A percentile compares a stretch with the other conserved stretches of the same genome.
Evolutionary conservation across 2,888 invertebrate genomes (phyloP).

Genomic region (Netelia melanura): DNA sequence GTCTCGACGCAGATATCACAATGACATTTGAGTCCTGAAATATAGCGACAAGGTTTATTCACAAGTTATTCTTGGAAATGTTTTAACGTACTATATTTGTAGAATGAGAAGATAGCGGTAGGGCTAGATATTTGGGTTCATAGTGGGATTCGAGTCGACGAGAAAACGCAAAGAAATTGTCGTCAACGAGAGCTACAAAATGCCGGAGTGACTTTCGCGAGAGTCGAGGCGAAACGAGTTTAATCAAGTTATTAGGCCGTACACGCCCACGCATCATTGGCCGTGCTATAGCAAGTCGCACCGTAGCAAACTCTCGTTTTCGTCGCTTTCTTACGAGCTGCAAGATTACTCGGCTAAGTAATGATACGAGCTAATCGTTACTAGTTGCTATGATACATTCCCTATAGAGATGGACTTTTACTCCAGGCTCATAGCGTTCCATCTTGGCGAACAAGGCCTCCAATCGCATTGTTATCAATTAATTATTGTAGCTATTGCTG

Average conservation of each 20-base stretch:
- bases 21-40: conserved; percentile 92
- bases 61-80: background rate
- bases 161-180: conserved; percentile 33
- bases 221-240: conserved; percentile 75
- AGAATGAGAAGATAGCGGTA: no score
- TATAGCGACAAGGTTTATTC: conserved; percentile 36
- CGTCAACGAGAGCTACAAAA: conserved; percentile 2
- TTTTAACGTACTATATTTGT: background rate
- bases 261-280: conserved; percentile 74
- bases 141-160: conserved; percentile 12
- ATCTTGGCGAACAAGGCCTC: background rate
- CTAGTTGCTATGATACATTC: background rate
- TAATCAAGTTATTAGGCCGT: conserved; percentile 79
- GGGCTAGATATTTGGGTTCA: no score
- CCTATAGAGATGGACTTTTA: background rate
- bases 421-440: background rate
- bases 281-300: conserved; percentile 44
- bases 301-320: conserved; percentile 31
- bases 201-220: conserved; percentile 60
- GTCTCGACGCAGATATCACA: conserved; percentile 92
- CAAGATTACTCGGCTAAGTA: conserved; percentile 7
- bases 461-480: background rate
- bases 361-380: conserved; percentile 3
- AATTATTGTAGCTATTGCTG: no score
- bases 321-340: conserved; percentile 14